These are phyloP conservation scores for Philotrypesis tridentata DNA, from an alignment of 1,140 invertebrate genomes.

Conservation along the genomic window DNA sequence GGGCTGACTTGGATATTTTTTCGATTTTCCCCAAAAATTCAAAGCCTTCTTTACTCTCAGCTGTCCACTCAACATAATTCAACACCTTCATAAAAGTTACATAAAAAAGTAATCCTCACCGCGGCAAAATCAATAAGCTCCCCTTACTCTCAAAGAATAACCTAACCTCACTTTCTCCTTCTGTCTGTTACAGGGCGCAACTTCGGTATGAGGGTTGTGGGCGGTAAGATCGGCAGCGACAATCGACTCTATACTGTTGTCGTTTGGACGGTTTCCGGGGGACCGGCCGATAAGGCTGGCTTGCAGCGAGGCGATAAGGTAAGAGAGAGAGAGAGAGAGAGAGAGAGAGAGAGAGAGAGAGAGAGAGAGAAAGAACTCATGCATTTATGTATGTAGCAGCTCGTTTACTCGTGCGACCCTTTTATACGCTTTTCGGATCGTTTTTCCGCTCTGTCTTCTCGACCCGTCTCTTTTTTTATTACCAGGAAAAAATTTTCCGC, in stretches of 20 bases:
- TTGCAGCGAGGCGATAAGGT: constrained; percentile 91
- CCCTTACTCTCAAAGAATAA: background rate
- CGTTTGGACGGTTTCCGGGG: constrained; percentile 91
- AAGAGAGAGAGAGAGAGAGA: constrained; percentile 41
- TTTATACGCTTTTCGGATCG: background rate
- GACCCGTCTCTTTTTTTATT: background rate
- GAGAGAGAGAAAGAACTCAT: background rate
- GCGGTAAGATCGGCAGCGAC: constrained; percentile 88
- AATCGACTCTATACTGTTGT: constrained; percentile 91
- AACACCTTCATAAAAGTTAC: background rate
- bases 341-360: too few relatives aligned
- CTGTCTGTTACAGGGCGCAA: constrained; percentile 81
- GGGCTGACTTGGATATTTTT: background rate
- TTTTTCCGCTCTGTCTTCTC: background rate
- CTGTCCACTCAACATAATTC: background rate
- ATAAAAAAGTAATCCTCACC: background rate
- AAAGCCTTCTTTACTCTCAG: background rate
- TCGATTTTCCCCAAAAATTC: background rate
- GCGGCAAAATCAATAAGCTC: background rate
- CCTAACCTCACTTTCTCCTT: background rate
- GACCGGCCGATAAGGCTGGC: constrained; percentile 90
- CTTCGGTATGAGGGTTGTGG: constrained; percentile 94
- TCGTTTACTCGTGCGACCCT: constrained; percentile 28
- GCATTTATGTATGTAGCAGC: background rate
- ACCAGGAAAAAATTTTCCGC: constrained; percentile 19